phyloP scores from a whole-genome alignment of 2,113 vertebrate species.

The Albula goreensis region DNA sequence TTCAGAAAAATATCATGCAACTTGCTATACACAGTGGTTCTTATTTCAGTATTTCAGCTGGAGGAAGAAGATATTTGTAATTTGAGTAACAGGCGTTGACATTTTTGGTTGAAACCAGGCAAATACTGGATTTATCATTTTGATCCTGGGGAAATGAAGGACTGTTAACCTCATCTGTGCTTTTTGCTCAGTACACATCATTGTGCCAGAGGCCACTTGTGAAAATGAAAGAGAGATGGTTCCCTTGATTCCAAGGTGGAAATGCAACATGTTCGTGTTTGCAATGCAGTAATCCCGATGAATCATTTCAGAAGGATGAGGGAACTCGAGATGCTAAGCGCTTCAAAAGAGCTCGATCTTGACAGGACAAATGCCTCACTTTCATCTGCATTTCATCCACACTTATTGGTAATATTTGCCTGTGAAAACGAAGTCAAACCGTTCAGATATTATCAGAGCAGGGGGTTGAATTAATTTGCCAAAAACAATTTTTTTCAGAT shows the following conservation, averaged over 20 bases:
- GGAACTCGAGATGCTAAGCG: background rate
- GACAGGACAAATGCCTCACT: background rate
- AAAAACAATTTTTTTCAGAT: no score
- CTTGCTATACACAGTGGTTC: conserved; percentile 2
- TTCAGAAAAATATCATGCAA: background rate
- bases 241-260: background rate
- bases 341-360: background rate
- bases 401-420: background rate
- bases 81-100: background rate
- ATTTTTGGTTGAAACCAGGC: conserved; percentile 1
- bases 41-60: background rate
- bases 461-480: no score
- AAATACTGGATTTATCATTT: background rate
- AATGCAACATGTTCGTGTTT: background rate
- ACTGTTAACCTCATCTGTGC: background rate
- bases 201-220: background rate
- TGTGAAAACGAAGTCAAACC: no score
- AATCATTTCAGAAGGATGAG: conserved; percentile 12
- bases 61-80: conserved; percentile 16
- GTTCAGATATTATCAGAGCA: background rate
- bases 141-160: background rate
- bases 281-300: background rate
- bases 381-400: background rate
- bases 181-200: background rate
- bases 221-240: background rate